phyloP scores from a whole-genome alignment of 1,140 invertebrate species.

The Hycleus phaleratus region DNA sequence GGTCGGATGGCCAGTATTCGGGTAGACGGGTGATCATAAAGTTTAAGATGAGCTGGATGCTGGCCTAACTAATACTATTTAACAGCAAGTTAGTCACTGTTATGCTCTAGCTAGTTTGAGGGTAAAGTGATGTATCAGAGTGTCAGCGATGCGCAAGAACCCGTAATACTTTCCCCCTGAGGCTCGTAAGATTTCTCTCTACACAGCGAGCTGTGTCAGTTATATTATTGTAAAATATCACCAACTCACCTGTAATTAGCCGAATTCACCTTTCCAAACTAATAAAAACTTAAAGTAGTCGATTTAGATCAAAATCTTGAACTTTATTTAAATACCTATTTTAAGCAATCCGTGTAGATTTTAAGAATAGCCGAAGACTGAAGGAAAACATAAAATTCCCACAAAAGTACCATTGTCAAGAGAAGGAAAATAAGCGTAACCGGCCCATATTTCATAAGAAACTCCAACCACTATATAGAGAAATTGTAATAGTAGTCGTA shows the following conservation, averaged over 20 bases:
- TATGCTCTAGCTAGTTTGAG: conserved; percentile 10
- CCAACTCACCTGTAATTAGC: too few relatives aligned
- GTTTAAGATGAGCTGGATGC: conserved; percentile 8
- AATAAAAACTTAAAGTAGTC: too few relatives aligned
- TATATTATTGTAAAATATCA: too few relatives aligned
- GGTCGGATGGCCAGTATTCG: too few relatives aligned
- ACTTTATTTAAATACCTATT: too few relatives aligned
- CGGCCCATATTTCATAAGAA: conserved; percentile 12
- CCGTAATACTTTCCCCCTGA: conserved; percentile 1
- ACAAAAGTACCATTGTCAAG: conserved; percentile 1
- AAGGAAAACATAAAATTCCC: too few relatives aligned
- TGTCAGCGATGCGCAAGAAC: conserved; percentile 10
- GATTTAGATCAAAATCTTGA: too few relatives aligned
- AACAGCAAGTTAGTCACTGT: conserved; percentile 18
- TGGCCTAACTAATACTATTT: conserved; percentile 16
- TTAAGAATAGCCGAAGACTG: too few relatives aligned
- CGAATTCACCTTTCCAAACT: too few relatives aligned
- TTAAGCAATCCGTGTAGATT: too few relatives aligned
- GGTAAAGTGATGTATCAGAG: conserved; percentile 14
- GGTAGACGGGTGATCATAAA: conserved; percentile 3
- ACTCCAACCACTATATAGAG: background rate
- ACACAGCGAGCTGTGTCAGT: too few relatives aligned
- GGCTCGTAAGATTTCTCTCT: conserved; percentile 9
- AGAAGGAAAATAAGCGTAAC: conserved; percentile 10
- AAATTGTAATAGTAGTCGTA: background rate